A percentile compares a stretch with the other conserved stretches of the same genome.
phyloP scores from a whole-genome alignment of 1,140 invertebrate species.

The Drosophila kanapiae region DNA sequence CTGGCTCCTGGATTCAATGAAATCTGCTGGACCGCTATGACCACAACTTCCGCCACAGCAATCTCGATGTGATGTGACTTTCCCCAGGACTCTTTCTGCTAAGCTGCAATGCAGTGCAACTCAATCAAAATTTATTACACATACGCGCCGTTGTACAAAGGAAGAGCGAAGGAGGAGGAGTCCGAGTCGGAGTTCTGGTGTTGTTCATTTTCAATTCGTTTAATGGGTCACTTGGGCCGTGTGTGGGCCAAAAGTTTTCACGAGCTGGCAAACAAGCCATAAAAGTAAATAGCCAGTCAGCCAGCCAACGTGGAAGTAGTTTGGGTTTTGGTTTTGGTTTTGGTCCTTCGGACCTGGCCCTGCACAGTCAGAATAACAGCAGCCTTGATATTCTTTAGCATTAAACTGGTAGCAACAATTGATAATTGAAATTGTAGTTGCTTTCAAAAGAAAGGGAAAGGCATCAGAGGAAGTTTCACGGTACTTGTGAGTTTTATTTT shows the following conservation, averaged over 20 bases:
- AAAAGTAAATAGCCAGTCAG: slow-evolving; percentile 72
- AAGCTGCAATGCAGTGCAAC: slow-evolving; percentile 70
- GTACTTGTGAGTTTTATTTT: neutral
- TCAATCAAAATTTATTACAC: slow-evolving; percentile 83
- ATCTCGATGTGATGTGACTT: slow-evolving; percentile 48
- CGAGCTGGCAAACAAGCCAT: slow-evolving; percentile 76
- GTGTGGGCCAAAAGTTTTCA: slow-evolving; percentile 69
- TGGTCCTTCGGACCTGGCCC: neutral
- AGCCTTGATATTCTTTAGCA: neutral
- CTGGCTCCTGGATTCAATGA: slow-evolving; percentile 55
- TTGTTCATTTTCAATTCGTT: slow-evolving; percentile 78
- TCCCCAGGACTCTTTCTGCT: slow-evolving; percentile 12
- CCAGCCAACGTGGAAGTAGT: neutral
- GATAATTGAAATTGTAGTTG: slow-evolving; percentile 6
- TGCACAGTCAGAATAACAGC: slow-evolving; percentile 12
- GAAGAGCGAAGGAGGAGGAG: neutral
- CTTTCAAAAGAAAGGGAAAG: too few species aligned
- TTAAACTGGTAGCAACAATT: slow-evolving; percentile 1
- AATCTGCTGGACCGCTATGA: slow-evolving; percentile 62
- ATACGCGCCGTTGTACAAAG: slow-evolving; percentile 60
- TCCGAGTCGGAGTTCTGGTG: slow-evolving; percentile 15
- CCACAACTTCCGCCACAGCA: slow-evolving; percentile 59
- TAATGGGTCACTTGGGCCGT: slow-evolving; percentile 78
- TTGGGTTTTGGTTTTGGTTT: slow-evolving; percentile 3
- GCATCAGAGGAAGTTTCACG: neutral